A percentile compares a stretch with the other conserved stretches of the same genome.
These are phyloP conservation scores for Danio choprae DNA, from an alignment of 2,797 vertebrate genomes.

Conservation along the genomic window DNA sequence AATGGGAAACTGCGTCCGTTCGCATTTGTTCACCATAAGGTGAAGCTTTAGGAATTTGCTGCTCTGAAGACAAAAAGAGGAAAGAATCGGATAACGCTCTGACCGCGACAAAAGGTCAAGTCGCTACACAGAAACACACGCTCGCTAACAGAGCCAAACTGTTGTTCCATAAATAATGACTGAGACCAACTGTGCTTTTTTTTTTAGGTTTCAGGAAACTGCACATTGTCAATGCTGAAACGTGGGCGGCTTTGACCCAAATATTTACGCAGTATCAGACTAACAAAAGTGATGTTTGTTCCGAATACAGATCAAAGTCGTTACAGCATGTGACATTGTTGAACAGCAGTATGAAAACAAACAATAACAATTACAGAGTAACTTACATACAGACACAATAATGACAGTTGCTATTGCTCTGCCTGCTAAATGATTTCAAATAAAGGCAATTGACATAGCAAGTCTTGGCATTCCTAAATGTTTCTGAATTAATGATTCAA, in stretches of 20 bases:
- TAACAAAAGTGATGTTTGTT: neutral
- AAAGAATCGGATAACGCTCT: slow-evolving; percentile 31
- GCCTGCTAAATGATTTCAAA: neutral
- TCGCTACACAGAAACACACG: slow-evolving; percentile 43
- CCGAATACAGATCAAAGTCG: neutral
- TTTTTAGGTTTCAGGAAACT: slow-evolving; percentile 30
- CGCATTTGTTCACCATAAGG: slow-evolving; percentile 46
- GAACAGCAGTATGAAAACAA: too few relatives aligned
- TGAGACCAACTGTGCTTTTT: slow-evolving; percentile 16
- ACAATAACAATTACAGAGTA: neutral
- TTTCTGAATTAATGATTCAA: neutral
- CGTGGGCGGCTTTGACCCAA: neutral
- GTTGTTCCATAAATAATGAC: slow-evolving; percentile 36
- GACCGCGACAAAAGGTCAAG: slow-evolving; percentile 30
- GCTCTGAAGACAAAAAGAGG: slow-evolving; percentile 50
- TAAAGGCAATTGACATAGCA: neutral
- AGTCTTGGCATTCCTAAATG: neutral
- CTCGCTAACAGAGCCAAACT: slow-evolving; percentile 23
- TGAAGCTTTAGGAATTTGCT: slow-evolving; percentile 49
- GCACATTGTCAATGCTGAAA: slow-evolving; percentile 12
- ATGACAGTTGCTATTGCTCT: neutral
- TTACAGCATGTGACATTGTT: neutral
- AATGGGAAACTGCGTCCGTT: slow-evolving; percentile 45
- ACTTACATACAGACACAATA: neutral
- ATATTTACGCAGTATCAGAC: slow-evolving; percentile 17